phyloP scores from a whole-genome alignment of 2,797 vertebrate genomes.

The Manis crassicaudata region DNA sequence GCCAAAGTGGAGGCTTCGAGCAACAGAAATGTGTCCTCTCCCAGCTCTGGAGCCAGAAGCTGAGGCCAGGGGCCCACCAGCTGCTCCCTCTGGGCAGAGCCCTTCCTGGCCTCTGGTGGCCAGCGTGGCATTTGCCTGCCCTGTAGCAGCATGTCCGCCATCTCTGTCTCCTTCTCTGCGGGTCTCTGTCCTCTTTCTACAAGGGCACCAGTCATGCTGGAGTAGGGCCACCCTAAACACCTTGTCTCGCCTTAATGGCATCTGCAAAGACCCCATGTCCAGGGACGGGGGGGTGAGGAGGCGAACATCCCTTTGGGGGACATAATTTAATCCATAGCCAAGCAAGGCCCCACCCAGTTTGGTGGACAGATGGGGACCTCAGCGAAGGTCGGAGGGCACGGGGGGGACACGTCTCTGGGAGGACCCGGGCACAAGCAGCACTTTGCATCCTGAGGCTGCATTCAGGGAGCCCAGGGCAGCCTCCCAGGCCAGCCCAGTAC shows the following conservation, averaged over 20 bases:
- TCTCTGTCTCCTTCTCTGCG: background rate
- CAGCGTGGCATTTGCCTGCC: too few relatives aligned
- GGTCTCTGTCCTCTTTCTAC: background rate
- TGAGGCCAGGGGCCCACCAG: too few relatives aligned
- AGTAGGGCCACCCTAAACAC: fast-evolving
- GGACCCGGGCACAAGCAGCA: background rate
- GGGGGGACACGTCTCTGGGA: background rate
- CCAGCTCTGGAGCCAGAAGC: too few relatives aligned
- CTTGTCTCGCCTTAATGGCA: background rate
- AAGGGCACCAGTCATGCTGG: background rate
- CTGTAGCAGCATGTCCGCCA: background rate
- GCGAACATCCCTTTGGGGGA: too few relatives aligned
- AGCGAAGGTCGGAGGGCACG: background rate
- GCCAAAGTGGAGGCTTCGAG: too few relatives aligned
- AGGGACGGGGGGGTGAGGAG: background rate
- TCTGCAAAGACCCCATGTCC: background rate
- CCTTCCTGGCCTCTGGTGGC: background rate
- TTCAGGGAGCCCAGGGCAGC: background rate
- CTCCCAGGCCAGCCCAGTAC: background rate
- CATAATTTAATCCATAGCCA: background rate
- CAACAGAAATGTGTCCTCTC: too few relatives aligned
- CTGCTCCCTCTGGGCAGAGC: fast-evolving
- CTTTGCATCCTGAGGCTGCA: background rate
- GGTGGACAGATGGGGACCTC: background rate
- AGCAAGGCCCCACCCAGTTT: too few relatives aligned